These are phyloP conservation scores for Ifrita kowaldi DNA, from an alignment of 2,113 vertebrate species.

Conservation along the genomic window DNA sequence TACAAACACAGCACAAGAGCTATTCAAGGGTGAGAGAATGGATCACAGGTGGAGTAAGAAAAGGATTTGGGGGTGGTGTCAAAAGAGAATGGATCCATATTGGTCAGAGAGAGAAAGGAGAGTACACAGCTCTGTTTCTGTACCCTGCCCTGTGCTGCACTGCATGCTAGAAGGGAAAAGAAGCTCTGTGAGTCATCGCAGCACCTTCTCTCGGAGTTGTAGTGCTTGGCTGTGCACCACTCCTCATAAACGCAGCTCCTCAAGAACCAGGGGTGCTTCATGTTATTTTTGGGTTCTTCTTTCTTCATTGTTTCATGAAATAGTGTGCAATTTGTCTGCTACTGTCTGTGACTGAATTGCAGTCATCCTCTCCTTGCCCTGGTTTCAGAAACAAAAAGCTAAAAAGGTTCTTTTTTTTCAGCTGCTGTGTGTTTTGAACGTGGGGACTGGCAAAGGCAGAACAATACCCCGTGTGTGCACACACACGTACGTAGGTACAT, in stretches of 20 bases:
- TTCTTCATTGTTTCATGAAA: background rate
- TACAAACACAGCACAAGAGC: background rate
- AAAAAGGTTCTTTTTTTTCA: background rate
- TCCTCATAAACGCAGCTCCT: background rate
- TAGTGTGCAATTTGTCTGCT: background rate
- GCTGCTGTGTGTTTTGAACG: background rate
- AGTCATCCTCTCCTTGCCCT: background rate
- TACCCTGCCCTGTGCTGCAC: accelerated
- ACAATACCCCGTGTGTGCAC: background rate
- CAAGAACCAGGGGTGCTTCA: background rate
- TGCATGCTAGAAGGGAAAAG: background rate
- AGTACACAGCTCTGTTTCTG: background rate
- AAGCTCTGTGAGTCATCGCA: background rate
- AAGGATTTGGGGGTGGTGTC: background rate
- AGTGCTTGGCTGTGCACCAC: background rate
- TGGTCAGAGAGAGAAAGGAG: background rate
- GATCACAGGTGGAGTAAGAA: background rate
- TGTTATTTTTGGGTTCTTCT: background rate
- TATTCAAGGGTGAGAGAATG: background rate
- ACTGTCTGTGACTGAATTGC: background rate
- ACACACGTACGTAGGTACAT: accelerated
- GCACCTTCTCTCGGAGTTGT: background rate
- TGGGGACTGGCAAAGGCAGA: background rate
- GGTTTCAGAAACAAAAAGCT: background rate
- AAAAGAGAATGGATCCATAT: background rate